Evolutionary conservation across 2,888 invertebrate genomes (phyloP).

Genomic region (Thumatha senex): DNA sequence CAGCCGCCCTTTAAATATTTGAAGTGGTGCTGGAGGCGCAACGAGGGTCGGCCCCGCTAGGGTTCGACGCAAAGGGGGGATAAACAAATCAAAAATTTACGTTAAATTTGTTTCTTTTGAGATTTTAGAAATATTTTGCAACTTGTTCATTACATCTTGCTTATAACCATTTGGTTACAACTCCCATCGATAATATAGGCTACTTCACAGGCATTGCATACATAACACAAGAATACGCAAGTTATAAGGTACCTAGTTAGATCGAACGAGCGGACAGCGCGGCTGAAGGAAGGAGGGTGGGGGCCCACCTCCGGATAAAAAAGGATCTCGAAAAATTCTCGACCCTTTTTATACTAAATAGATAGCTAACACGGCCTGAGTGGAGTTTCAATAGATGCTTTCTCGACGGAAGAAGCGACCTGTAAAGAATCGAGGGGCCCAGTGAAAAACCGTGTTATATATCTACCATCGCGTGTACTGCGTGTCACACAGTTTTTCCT

Average conservation of each 20-base stretch:
- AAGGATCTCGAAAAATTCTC: slow-evolving; percentile 78
- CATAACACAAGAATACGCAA: slow-evolving; percentile 21
- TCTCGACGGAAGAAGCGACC: slow-evolving; percentile 81
- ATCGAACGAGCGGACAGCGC: slow-evolving; percentile 24
- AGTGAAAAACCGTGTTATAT: slow-evolving; percentile 62
- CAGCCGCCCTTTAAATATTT: slow-evolving; percentile 80
- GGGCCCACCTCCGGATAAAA: slow-evolving; percentile 73
- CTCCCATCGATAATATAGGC: slow-evolving; percentile 15
- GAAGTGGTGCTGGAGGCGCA: slow-evolving; percentile 59
- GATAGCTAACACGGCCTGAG: slow-evolving; percentile 83
- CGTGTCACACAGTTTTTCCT: slow-evolving; percentile 77
- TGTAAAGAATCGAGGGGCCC: slow-evolving; percentile 78
- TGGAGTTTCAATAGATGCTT: slow-evolving; percentile 84
- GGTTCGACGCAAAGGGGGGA: slow-evolving; percentile 12
- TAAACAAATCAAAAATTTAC: slow-evolving; percentile 34
- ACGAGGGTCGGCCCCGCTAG: slow-evolving; percentile 25
- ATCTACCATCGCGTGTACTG: slow-evolving; percentile 50
- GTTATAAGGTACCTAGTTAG: slow-evolving; percentile 10
- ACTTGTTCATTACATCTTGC: background rate
- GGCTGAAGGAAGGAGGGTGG: slow-evolving; percentile 44
- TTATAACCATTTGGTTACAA: background rate
- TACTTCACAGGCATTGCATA: slow-evolving; percentile 20
- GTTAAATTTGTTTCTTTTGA: slow-evolving; percentile 19
- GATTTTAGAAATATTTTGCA: slow-evolving; percentile 3
- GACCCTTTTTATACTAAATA: slow-evolving; percentile 84